Percentiles rank a stretch among this genome's conserved stretches.
phyloP scores from a whole-genome alignment of 2,888 invertebrate genomes.

The Phyllotreta striolata region DNA sequence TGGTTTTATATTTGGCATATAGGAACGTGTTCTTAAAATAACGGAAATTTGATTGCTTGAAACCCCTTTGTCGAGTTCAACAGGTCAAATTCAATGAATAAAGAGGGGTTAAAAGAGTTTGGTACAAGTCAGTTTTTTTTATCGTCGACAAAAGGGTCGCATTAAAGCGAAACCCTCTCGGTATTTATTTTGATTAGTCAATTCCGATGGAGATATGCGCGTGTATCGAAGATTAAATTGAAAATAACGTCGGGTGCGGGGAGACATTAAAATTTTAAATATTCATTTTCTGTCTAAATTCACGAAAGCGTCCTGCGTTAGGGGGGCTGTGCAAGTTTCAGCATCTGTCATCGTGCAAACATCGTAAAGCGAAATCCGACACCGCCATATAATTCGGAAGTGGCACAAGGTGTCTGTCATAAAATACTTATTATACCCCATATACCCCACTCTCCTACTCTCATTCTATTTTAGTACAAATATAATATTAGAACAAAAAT shows the following conservation, averaged over 20 bases:
- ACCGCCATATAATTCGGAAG: constrained; percentile 55
- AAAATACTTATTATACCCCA: constrained; percentile 46
- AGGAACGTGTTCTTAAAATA: constrained; percentile 44
- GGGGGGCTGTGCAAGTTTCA: constrained; percentile 41
- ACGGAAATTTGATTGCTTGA: constrained; percentile 50
- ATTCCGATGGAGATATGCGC: constrained; percentile 2
- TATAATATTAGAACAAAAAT: constrained; percentile 23
- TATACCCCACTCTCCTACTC: constrained; percentile 23
- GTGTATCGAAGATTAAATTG: neutral
- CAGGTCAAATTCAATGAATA: constrained; percentile 40
- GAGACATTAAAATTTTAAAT: too few relatives aligned
- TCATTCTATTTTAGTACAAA: constrained; percentile 25
- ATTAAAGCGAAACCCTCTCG: too few relatives aligned
- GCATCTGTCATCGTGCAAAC: constrained; percentile 58
- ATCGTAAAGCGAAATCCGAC: constrained; percentile 58
- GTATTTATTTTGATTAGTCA: too few relatives aligned
- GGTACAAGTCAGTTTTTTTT: constrained; percentile 10
- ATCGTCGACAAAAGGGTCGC: too few relatives aligned
- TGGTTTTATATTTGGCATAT: constrained; percentile 38
- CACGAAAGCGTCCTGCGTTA: constrained; percentile 15
- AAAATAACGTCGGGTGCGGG: too few relatives aligned
- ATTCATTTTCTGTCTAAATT: too few relatives aligned
- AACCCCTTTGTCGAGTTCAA: constrained; percentile 48
- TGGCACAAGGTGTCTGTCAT: constrained; percentile 58
- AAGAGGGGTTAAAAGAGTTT: constrained; percentile 8